These are phyloP conservation scores for Argyrosomus japonicus DNA, from an alignment of 2,113 vertebrate genomes.

Conservation along the genomic window DNA sequence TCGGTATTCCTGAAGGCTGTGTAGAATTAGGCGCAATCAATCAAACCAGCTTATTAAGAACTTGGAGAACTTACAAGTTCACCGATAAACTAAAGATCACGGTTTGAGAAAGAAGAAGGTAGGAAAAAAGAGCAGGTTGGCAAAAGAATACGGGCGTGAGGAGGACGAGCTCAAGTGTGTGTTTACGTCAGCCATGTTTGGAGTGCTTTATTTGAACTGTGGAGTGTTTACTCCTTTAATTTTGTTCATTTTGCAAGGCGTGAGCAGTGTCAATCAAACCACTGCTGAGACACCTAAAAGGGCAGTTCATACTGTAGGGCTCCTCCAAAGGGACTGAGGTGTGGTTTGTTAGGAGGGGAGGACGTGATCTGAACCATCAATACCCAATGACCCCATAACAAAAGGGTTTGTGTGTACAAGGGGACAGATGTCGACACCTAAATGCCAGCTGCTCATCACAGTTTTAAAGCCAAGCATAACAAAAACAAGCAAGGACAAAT, in stretches of 20 bases:
- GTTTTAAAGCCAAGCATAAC: neutral
- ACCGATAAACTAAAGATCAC: neutral
- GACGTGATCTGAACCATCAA: neutral
- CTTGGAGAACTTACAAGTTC: constrained; percentile 26
- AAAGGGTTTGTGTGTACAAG: neutral
- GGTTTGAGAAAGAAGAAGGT: neutral
- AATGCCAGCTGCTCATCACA: neutral
- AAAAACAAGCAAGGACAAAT: neutral
- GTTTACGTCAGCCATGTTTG: constrained; percentile 24
- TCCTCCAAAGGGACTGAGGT: neutral
- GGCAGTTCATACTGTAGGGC: neutral
- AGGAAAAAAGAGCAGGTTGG: neutral
- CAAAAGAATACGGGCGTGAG: neutral
- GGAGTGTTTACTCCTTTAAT: constrained; percentile 46
- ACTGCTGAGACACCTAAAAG: neutral
- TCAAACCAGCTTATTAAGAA: constrained; percentile 47
- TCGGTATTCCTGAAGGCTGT: neutral
- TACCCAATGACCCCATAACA: neutral
- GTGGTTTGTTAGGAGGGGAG: neutral
- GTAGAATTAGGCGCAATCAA: constrained; percentile 45
- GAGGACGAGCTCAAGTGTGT: constrained; percentile 22
- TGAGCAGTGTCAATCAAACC: constrained; percentile 34
- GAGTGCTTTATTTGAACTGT: constrained; percentile 35
- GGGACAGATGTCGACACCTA: constrained; percentile 12
- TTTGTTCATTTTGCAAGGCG: constrained; percentile 18